Evolutionary conservation across 2,113 vertebrate species (phyloP).

Genomic region (Nyctibius bracteatus): DNA sequence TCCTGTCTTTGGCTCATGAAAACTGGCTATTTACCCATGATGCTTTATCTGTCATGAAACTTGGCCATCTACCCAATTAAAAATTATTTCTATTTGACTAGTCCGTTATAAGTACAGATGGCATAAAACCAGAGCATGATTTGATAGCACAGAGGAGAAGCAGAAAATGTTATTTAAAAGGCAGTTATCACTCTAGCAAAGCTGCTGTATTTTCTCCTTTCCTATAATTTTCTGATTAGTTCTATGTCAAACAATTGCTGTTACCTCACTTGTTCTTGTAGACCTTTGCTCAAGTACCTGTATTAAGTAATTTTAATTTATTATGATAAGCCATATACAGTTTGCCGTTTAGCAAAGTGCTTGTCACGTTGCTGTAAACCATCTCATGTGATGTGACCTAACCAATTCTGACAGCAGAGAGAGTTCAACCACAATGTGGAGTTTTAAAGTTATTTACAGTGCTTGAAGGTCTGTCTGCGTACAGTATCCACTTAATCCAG

Average conservation of each 20-base stretch:
- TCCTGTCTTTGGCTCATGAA: neutral
- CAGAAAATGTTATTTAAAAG: neutral
- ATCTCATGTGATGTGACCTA: slow-evolving; percentile 23
- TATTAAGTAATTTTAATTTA: slow-evolving; percentile 42
- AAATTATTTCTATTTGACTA: neutral
- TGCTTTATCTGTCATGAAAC: neutral
- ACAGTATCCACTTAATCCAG: slow-evolving; percentile 56
- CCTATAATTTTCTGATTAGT: neutral
- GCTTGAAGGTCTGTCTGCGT: slow-evolving; percentile 36
- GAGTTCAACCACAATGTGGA: slow-evolving; percentile 26
- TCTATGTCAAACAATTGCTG: neutral
- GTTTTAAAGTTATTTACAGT: slow-evolving; percentile 64
- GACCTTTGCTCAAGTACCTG: neutral
- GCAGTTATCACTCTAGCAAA: neutral
- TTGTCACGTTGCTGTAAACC: slow-evolving; percentile 56
- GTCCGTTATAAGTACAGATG: neutral
- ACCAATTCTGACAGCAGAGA: slow-evolving; percentile 56
- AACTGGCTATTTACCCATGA: neutral
- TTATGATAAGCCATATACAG: neutral
- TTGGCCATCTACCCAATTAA: neutral
- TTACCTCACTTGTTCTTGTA: neutral
- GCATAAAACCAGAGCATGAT: neutral
- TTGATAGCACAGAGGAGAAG: neutral
- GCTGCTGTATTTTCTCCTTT: neutral
- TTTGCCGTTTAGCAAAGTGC: slow-evolving; percentile 44